Percentiles rank a stretch among this genome's conserved stretches.
Conservation (phyloP, 1,140 invertebrate species). For the Bombus confusus region DNA sequence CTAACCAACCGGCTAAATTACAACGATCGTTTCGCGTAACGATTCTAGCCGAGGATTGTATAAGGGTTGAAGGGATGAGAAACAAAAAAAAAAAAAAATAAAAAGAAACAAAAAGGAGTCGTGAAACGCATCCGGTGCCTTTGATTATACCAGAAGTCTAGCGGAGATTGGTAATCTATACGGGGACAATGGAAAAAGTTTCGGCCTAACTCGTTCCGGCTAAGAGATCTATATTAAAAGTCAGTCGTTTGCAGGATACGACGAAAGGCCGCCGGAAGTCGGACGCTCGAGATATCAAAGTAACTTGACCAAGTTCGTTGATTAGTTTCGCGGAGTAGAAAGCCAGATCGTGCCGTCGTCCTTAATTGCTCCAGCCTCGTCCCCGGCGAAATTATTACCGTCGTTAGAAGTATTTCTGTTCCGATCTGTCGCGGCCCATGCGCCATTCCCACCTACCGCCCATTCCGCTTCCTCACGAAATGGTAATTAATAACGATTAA, state of each 20-base stretch:
- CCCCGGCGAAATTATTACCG: constrained; percentile 49
- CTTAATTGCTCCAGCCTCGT: constrained; percentile 57
- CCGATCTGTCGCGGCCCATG: constrained; percentile 9
- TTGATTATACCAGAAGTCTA: constrained; percentile 35
- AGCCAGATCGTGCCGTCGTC: constrained; percentile 49
- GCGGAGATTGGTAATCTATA: constrained; percentile 51
- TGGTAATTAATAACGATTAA: constrained; percentile 46
- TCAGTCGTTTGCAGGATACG: constrained; percentile 59
- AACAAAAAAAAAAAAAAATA: background rate
- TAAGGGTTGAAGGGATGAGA: background rate
- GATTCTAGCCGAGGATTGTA: background rate
- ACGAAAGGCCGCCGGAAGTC: constrained; percentile 61
- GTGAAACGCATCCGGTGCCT: constrained; percentile 43
- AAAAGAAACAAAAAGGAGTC: constrained; percentile 31
- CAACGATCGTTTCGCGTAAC: background rate
- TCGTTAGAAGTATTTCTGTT: constrained; percentile 53
- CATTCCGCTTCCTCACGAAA: background rate
- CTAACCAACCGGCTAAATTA: background rate
- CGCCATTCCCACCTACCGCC: background rate
- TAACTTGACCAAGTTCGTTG: constrained; percentile 63
- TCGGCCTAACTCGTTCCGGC: constrained; percentile 43
- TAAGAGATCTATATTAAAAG: constrained; percentile 66
- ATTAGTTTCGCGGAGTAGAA: constrained; percentile 65
- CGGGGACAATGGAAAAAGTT: constrained; percentile 64
- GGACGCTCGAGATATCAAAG: constrained; percentile 58